These are phyloP conservation scores for Aphodius granarius DNA, from an alignment of 2,888 invertebrate genomes.

Conservation along the genomic window DNA sequence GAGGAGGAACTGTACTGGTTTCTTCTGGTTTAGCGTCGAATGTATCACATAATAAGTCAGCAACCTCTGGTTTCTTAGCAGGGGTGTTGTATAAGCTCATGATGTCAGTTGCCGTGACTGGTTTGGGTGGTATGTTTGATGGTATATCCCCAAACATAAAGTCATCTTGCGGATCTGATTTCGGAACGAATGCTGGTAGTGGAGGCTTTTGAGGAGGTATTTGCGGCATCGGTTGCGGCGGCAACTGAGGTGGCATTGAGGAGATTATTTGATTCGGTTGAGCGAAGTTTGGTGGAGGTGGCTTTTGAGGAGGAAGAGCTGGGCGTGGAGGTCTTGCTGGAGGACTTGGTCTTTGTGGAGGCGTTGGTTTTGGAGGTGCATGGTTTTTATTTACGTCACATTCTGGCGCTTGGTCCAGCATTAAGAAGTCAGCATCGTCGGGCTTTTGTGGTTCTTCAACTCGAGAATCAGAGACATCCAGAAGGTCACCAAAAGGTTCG, in stretches of 20 bases:
- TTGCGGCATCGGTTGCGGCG: constrained; percentile 40
- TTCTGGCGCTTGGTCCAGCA: constrained; percentile 39
- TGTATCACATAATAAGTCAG: constrained; percentile 38
- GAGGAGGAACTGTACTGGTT: neutral
- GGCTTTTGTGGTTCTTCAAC: constrained; percentile 24
- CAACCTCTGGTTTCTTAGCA: constrained; percentile 26
- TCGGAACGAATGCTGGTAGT: constrained; percentile 30
- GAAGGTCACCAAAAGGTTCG: constrained; percentile 65
- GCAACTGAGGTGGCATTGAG: constrained; percentile 29
- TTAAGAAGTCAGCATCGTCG: constrained; percentile 37
- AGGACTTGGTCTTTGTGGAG: constrained; percentile 34
- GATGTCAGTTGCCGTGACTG: constrained; percentile 52
- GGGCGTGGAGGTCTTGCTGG: constrained; percentile 43
- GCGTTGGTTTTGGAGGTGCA: constrained; percentile 19
- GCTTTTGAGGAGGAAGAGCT: constrained; percentile 40
- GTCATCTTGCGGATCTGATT: constrained; percentile 38
- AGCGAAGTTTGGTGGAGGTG: constrained; percentile 37
- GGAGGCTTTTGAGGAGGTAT: constrained; percentile 42
- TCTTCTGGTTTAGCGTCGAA: constrained; percentile 30
- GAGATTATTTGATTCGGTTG: constrained; percentile 13
- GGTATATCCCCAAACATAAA: constrained; percentile 49
- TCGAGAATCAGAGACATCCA: constrained; percentile 61
- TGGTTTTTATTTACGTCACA: constrained; percentile 55
- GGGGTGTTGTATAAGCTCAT: constrained; percentile 49
- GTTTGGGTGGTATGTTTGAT: constrained; percentile 43